Base-by-base conservation (phyloP, 2,797 vertebrate genomes). In the Aselliscus stoliczkanus region DNA sequence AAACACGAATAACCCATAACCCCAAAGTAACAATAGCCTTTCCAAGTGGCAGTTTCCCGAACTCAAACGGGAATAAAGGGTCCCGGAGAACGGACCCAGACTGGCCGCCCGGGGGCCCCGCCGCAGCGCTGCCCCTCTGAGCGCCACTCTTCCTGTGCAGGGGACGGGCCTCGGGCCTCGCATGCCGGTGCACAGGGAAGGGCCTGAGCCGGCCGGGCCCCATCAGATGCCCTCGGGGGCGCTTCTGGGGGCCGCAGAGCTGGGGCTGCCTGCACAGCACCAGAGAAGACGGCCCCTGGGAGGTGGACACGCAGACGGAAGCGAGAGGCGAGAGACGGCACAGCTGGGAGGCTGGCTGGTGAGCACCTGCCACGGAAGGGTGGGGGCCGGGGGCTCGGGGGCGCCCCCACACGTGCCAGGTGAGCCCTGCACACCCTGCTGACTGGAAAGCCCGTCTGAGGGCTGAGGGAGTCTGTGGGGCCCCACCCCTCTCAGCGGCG, bases 71-170 rank as follows among this genome's bases (percentile, higher is more conserved):
- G 18, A 52, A 83, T 2, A 1, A 50, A 1, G 3, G 1, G 7
- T 29, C 67, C 20, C 1, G 17, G 23, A 21, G 15, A 4, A 13
- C 27, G 20, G 25, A 1, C 12, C 0, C 2, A 6, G 1, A 2
- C 10, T 0, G 2, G 1, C 3, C 3, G 73, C 17, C 21, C 42
- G 0, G 17, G 21, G 6, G 0, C 2, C 47, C 4, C 0, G 25
- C 23, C 47, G 2, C 34, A 39, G 18, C 0, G 0, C 3, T 2
- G 21, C 4, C 31, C 31, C 39, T n/a, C 12, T 2, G 15, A 50
- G 62, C 42, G 18, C 37, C 3, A 0, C 20, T 50, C n/a, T 25
- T 25, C 44, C 34, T 54, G 14, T 18, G 42, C 18, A 17, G 44
- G 62, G 72, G 3, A 1, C 12, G 58, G 11, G 58, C 10, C 58